Evolutionary conservation across 2,888 invertebrate species (phyloP).

Genomic region (Tenthredo mesomela): DNA sequence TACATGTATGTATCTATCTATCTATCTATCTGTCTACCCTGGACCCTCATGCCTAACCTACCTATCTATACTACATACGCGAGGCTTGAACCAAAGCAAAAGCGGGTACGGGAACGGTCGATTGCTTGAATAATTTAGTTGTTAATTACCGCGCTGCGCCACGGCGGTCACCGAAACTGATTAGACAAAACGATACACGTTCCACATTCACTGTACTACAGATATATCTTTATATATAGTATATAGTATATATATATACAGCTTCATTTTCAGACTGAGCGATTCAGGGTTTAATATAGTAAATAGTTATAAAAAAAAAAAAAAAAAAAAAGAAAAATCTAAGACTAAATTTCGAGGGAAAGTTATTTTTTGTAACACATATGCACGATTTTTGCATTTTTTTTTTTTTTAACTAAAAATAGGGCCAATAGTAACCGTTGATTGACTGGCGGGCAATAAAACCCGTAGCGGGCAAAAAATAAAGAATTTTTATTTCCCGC

Average conservation of each 20-base stretch:
- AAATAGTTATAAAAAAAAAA: too few relatives aligned
- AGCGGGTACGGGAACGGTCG: not conserved
- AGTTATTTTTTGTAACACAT: too few relatives aligned
- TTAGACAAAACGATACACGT: slow-evolving; percentile 47
- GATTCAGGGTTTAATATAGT: too few relatives aligned
- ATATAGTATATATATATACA: not conserved
- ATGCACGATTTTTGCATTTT: too few relatives aligned
- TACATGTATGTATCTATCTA: not conserved
- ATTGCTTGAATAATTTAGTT: slow-evolving; percentile 45
- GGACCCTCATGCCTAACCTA: not conserved
- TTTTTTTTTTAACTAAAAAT: too few relatives aligned
- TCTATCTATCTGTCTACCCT: not conserved
- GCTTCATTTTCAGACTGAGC: not conserved
- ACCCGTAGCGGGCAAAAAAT: too few relatives aligned
- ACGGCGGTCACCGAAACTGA: slow-evolving; percentile 35
- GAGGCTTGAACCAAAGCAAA: not conserved
- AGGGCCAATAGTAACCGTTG: too few relatives aligned
- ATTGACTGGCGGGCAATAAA: too few relatives aligned
- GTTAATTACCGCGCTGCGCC: slow-evolving; percentile 29
- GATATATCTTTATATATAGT: not conserved
- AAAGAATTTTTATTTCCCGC: too few relatives aligned
- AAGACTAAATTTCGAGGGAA: too few relatives aligned
- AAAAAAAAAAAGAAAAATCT: too few relatives aligned
- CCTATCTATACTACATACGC: not conserved
- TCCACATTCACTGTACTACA: not conserved